Evolutionary conservation across 2,113 vertebrate genomes (phyloP).

Genomic region (Podilymbus podiceps): DNA sequence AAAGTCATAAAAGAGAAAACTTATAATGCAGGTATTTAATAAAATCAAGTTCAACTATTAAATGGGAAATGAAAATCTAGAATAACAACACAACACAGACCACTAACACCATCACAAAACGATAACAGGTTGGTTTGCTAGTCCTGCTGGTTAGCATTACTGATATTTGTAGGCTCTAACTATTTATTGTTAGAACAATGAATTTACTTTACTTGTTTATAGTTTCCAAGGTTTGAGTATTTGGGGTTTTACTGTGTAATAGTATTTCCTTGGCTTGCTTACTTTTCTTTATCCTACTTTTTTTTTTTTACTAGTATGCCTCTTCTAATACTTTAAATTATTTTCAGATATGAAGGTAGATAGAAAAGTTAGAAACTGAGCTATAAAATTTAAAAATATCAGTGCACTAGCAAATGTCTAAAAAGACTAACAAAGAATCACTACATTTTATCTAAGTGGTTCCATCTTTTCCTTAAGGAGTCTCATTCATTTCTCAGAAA

Average conservation of each 20-base stretch:
- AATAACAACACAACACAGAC: neutral
- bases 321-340: neutral
- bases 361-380: neutral
- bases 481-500: neutral
- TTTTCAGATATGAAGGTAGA: neutral
- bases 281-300: neutral
- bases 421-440: neutral
- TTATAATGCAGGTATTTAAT: neutral
- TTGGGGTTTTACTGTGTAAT: neutral
- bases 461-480: neutral
- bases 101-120: neutral
- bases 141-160: neutral
- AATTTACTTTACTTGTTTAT: neutral
- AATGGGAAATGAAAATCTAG: neutral
- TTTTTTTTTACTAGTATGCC: too few species aligned
- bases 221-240: neutral
- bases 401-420: neutral
- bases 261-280: neutral
- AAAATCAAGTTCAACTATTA: neutral
- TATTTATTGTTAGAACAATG: neutral
- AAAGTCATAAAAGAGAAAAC: slow-evolving; percentile 14
- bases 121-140: neutral
- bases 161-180: neutral
- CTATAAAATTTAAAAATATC: neutral
- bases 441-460: neutral